phyloP scores from a whole-genome alignment of 2,113 vertebrate species.

The Platycercus adscitus region DNA sequence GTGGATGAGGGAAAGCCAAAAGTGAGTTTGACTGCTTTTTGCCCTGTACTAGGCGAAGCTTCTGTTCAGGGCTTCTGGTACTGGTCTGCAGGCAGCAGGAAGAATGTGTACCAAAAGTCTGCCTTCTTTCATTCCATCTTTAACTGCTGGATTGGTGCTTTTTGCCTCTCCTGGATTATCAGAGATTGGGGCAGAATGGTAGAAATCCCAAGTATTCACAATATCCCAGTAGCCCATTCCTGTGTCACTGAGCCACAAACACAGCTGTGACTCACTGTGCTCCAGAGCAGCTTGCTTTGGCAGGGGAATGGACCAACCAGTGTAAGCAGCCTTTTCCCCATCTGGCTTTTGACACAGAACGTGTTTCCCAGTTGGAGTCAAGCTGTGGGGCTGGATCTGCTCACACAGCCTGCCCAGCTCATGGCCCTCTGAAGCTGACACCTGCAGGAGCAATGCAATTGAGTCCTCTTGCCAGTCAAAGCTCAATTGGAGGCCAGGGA shows the following conservation, averaged over 20 bases:
- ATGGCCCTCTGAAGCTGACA: background rate
- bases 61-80: background rate
- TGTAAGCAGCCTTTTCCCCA: background rate
- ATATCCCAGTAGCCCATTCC: rapidly evolving
- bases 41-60: background rate
- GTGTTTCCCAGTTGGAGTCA: background rate
- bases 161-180: background rate
- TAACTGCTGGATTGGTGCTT: background rate
- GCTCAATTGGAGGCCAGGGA: background rate
- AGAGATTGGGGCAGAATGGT: background rate
- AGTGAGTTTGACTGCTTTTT: background rate
- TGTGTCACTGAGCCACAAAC: background rate
- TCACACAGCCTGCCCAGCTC: background rate
- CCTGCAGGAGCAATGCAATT: background rate
- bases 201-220: background rate
- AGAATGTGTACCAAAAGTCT: background rate
- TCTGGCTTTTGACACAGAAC: background rate
- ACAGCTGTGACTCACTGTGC: rapidly evolving
- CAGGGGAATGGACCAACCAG: background rate
- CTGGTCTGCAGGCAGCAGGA: background rate
- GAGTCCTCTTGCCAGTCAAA: background rate
- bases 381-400: background rate
- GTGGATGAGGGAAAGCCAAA: background rate
- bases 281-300: background rate
- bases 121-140: background rate